A percentile compares a stretch with the other conserved stretches of the same genome.
Evolutionary conservation across 2,797 vertebrate genomes (phyloP).

Genomic region (Esox masquinongy): DNA sequence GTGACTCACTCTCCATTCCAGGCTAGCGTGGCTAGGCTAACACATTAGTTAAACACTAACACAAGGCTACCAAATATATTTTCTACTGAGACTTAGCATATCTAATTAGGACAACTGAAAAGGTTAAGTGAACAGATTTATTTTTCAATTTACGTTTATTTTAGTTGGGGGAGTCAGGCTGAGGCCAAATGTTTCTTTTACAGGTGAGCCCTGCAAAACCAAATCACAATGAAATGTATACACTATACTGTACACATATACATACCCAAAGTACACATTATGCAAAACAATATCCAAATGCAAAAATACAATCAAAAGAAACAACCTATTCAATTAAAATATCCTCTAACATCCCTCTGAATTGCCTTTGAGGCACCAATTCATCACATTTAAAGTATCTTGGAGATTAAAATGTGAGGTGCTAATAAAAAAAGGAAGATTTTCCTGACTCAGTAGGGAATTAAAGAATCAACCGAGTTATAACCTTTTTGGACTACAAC

Average conservation of each 20-base stretch:
- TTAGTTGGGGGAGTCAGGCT: not conserved
- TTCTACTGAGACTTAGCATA: not conserved
- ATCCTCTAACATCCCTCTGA: too few species aligned
- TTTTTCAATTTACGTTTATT: not conserved
- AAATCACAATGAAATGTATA: not conserved
- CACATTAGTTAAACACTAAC: not conserved
- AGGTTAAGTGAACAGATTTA: not conserved
- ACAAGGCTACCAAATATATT: not conserved
- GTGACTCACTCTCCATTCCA: slow-evolving; percentile 52
- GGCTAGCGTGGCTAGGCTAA: not conserved
- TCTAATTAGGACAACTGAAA: not conserved
- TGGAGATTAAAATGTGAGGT: too few species aligned
- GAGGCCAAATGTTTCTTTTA: too few species aligned
- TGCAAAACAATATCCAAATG: not conserved
- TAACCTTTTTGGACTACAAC: too few species aligned
- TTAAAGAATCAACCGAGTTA: too few species aligned
- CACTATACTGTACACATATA: not conserved
- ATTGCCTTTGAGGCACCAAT: too few species aligned
- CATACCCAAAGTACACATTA: not conserved
- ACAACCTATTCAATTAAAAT: too few species aligned
- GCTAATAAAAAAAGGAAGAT: too few species aligned
- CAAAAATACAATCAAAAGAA: too few species aligned
- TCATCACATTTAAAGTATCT: too few species aligned
- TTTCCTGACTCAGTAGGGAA: too few species aligned
- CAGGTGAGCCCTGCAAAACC: too few species aligned